Conservation (phyloP, 1,140 invertebrate species). For the Formica exsecta region DNA sequence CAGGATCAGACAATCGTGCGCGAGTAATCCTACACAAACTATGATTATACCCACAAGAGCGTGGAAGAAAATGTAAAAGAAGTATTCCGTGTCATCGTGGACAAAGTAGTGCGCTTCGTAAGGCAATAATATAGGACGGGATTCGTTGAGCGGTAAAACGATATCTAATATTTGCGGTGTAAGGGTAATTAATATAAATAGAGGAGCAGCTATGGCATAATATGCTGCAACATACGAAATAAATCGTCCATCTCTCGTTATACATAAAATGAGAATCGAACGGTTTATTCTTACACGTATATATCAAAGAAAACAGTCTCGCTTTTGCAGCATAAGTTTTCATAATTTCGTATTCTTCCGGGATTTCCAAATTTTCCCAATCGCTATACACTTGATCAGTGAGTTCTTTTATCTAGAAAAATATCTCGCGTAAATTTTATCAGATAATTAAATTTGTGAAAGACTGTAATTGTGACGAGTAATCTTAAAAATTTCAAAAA, state of each 20-base stretch:
- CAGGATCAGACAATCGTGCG: neutral
- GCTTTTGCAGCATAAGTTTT: neutral
- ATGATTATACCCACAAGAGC: neutral
- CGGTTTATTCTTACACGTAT: neutral
- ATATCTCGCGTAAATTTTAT: neutral
- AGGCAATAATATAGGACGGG: neutral
- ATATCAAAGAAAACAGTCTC: neutral
- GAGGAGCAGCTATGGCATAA: no score
- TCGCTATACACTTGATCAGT: neutral
- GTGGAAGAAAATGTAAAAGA: constrained; percentile 19
- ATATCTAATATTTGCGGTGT: neutral
- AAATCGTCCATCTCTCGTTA: neutral
- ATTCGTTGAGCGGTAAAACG: constrained; percentile 2
- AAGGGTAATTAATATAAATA: neutral
- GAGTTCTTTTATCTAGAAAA: constrained; percentile 26
- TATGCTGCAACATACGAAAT: neutral
- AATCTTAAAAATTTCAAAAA: neutral
- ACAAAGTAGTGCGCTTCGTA: neutral
- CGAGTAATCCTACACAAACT: neutral
- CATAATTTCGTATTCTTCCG: constrained; percentile 36
- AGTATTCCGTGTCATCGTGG: neutral
- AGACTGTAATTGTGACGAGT: neutral
- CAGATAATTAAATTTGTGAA: neutral
- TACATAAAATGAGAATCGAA: neutral
- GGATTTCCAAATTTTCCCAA: neutral